These are phyloP conservation scores for Oikopleura vanhoeffeni DNA, from an alignment of 23 tunicate species.

Conservation along the genomic window DNA sequence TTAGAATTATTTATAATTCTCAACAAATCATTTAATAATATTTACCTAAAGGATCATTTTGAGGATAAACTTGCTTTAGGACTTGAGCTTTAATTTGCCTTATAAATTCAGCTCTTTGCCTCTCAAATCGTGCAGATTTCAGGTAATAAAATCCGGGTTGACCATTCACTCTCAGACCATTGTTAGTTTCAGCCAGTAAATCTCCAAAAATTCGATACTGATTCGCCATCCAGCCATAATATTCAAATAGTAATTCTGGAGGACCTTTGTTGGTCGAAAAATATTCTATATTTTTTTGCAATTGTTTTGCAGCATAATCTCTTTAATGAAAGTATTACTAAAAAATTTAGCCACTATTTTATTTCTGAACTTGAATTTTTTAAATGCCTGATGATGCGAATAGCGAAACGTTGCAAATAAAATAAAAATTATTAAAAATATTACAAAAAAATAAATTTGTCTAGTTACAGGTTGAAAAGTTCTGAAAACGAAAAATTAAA, in stretches of 20 bases:
- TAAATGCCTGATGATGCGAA: no score
- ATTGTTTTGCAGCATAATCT: not conserved
- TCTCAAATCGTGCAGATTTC: not conserved
- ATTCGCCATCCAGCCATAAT: not conserved
- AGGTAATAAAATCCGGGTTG: not conserved
- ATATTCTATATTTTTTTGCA: not conserved
- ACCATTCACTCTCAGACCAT: not conserved
- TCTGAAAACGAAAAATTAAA: no score
- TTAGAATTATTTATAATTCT: no score
- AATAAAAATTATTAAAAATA: no score
- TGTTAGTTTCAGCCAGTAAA: not conserved
- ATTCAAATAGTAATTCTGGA: not conserved
- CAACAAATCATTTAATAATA: no score
- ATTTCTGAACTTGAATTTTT: no score
- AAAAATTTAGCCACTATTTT: no score
- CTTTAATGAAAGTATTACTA: not conserved
- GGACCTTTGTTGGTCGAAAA: not conserved
- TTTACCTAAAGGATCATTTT: not conserved
- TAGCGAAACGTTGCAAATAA: no score
- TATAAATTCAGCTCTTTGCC: not conserved
- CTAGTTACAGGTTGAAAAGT: not conserved
- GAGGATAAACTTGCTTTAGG: not conserved
- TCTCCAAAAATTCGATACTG: constrained; percentile 4
- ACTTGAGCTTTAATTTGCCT: not conserved
- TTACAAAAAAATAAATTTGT: no score